phyloP scores from a whole-genome alignment of 2,113 vertebrate species.

The Bolborhynchus lineola region DNA sequence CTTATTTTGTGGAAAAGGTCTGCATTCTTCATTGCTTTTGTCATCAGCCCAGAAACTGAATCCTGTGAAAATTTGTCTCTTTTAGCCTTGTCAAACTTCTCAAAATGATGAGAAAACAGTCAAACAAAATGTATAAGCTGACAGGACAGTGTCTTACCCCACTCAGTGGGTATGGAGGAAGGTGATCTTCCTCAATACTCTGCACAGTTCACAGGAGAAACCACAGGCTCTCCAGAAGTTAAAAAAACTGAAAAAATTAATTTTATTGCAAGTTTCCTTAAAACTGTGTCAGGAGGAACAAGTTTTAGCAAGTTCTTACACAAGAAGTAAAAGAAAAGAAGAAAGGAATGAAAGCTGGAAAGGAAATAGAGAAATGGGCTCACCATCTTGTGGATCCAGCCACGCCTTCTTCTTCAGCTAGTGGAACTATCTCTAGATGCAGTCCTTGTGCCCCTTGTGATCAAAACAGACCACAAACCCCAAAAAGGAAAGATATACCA shows the following conservation, averaged over 20 bases:
- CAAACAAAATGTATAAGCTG: background rate
- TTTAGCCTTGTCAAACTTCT: background rate
- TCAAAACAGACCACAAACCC: background rate
- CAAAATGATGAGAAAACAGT: background rate
- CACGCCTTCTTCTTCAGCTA: background rate
- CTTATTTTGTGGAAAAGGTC: background rate
- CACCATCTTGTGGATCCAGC: background rate
- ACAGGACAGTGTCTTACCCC: background rate
- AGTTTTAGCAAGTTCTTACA: background rate
- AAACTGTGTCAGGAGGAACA: background rate
- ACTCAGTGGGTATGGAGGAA: background rate
- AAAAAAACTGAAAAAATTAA: background rate
- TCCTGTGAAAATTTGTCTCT: background rate
- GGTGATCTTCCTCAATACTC: background rate
- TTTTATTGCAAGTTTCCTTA: background rate
- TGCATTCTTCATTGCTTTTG: background rate
- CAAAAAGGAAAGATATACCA: background rate
- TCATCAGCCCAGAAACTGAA: background rate
- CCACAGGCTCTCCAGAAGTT: background rate
- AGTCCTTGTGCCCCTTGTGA: background rate
- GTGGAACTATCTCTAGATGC: background rate
- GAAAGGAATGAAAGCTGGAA: background rate
- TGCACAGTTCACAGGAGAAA: background rate
- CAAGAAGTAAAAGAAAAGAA: background rate
- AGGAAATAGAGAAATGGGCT: background rate